phyloP scores from a whole-genome alignment of 2,113 vertebrate species.

The Eudyptes chrysolophus region DNA sequence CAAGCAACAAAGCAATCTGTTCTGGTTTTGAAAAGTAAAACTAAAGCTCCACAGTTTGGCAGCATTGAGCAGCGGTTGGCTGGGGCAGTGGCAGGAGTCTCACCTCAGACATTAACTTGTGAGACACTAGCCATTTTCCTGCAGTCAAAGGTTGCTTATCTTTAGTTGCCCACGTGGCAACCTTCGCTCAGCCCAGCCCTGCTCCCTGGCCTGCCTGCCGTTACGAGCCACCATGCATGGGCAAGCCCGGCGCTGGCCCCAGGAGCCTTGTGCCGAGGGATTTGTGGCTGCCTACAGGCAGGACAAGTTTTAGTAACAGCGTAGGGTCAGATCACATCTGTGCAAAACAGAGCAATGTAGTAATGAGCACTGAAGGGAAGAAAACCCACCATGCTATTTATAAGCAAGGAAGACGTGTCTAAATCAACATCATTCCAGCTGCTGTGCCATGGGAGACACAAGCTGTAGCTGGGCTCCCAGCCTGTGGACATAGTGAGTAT shows the following conservation, averaged over 20 bases:
- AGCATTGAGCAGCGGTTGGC: background rate
- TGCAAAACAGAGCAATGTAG: background rate
- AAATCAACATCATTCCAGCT: background rate
- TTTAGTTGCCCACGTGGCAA: background rate
- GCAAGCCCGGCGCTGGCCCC: accelerated
- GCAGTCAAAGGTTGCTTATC: background rate
- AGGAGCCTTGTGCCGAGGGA: background rate
- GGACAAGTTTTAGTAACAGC: background rate
- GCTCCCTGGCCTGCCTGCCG: accelerated
- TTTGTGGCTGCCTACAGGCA: background rate
- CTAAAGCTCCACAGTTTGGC: background rate
- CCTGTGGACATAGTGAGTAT: background rate
- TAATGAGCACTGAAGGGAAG: background rate
- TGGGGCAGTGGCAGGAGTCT: background rate
- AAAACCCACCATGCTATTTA: background rate
- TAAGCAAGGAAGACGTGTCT: background rate
- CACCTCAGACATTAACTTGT: background rate
- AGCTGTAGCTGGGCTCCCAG: background rate
- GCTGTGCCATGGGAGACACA: background rate
- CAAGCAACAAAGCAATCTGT: background rate
- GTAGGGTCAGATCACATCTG: background rate
- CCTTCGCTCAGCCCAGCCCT: background rate
- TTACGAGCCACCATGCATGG: accelerated
- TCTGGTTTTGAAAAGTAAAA: background rate
- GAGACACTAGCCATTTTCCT: background rate